Base-by-base conservation (phyloP, 2,888 invertebrate genomes). In the Pseudococcus viburni region DNA sequence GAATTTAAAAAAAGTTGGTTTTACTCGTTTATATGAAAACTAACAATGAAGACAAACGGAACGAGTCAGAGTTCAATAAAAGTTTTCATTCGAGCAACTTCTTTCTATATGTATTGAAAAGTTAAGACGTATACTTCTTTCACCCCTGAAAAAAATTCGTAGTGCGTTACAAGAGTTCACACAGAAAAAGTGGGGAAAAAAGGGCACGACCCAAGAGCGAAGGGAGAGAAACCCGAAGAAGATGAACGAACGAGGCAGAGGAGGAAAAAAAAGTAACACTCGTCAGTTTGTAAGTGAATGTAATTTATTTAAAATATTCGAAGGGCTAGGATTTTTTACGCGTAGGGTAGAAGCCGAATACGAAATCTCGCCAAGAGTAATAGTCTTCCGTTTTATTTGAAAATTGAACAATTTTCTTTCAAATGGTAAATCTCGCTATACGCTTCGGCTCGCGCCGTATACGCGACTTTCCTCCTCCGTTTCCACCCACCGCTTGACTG, bases 221-320 rank as follows among this genome's bases (percentile, higher is more conserved):
- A 59, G 5, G 26, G 11, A 59, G 6, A 84, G 26, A 55, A 84
- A 15, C 9, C 17, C 26, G 19, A 26, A 77, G 42, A 77, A 77
- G 42, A 77, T 12, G 33, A 42, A 39, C 42, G 42, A 55, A 85
- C 17, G 85, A 85, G 48, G 26, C 26, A 33, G 26, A 22, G 19
- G 11, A 59, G 3, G n/a, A 46, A 84, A 85, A 84, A 51, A 55
- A 84, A 19, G 19, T 19, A 86, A 68, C 73, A 46, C 46, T 86
- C 86, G 86, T 86, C 86, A 86, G 86, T 85, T 85, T 85, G 85
- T 86, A 86, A 86, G 86, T 73, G 68, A 86, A 86, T 86, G 86
- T 86, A 86, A 86, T 86, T 86, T 86, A 86, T 86, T 86, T 86
- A 86, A 86, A 86, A 86, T 85, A 86, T 86, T 86, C 86, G 73